Evolutionary conservation across 2,888 invertebrate species (phyloP).

Genomic region (Platypus cylindrus): DNA sequence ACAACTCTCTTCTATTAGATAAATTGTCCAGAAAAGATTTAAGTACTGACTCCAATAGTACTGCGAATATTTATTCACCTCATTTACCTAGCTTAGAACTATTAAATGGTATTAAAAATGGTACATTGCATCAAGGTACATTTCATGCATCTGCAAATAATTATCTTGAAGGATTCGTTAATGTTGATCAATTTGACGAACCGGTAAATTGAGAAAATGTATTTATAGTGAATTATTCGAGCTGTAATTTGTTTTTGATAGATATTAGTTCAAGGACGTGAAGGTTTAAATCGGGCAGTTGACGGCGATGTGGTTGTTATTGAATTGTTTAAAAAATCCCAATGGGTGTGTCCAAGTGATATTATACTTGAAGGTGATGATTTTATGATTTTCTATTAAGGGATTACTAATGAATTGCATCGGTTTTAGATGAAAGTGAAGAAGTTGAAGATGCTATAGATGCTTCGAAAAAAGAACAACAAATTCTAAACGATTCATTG

Average conservation of each 20-base stretch:
- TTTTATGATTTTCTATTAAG: neutral
- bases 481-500: constrained; percentile 8
- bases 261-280: constrained; percentile 75
- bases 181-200: constrained; percentile 66
- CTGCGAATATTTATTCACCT: constrained; percentile 65
- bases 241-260: constrained; percentile 29
- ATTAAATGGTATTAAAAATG: constrained; percentile 66
- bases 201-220: too few relatives aligned
- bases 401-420: neutral
- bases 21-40: constrained; percentile 58
- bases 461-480: constrained; percentile 21
- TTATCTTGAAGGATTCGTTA: constrained; percentile 82
- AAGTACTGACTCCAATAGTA: constrained; percentile 42
- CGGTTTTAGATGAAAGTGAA: constrained; percentile 29
- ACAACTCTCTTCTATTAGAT: constrained; percentile 60
- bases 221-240: too few relatives aligned
- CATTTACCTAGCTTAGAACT: constrained; percentile 70
- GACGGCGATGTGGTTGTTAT: constrained; percentile 91
- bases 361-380: constrained; percentile 65
- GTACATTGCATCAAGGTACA: constrained; percentile 64
- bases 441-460: constrained; percentile 49
- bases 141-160: constrained; percentile 85
- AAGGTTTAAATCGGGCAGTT: constrained; percentile 81
- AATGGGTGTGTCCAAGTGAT: constrained; percentile 88
- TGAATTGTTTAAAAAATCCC: constrained; percentile 70